phyloP scores from a whole-genome alignment of 2,797 vertebrate genomes.

The Mormyrus hasselquistii region DNA sequence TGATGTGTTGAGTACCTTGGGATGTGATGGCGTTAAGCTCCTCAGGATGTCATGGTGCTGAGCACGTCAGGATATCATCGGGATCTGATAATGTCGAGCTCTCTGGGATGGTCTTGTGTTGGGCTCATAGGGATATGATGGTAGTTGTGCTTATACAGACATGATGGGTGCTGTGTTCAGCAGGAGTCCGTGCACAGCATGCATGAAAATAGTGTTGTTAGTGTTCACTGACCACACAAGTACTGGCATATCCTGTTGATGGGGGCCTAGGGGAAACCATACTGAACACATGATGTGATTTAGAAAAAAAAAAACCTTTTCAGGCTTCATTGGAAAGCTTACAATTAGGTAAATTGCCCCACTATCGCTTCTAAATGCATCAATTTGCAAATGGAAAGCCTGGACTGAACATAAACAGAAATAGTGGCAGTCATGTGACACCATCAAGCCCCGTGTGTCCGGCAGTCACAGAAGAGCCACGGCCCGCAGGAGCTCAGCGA shows the following conservation, averaged over 20 bases:
- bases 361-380: too few species aligned
- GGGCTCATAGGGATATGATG: background rate
- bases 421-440: background rate
- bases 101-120: background rate
- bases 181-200: background rate
- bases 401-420: background rate
- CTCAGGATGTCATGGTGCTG: background rate
- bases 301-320: too few species aligned
- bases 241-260: background rate
- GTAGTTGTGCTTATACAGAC: background rate
- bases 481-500: background rate
- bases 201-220: background rate
- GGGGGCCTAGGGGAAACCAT: background rate
- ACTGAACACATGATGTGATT: background rate
- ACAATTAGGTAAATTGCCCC: too few species aligned
- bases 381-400: background rate
- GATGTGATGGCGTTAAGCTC: background rate
- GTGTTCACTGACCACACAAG: background rate
- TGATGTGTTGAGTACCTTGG: background rate
- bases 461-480: background rate
- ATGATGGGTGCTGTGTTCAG: background rate
- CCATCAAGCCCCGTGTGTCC: background rate
- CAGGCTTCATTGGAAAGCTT: too few species aligned
- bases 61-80: background rate
- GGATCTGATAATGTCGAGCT: background rate